Evolutionary conservation across 2,797 vertebrate species (phyloP), one percentile per base, ranked within the genome.

Genomic region (Xenops minutus): DNA sequence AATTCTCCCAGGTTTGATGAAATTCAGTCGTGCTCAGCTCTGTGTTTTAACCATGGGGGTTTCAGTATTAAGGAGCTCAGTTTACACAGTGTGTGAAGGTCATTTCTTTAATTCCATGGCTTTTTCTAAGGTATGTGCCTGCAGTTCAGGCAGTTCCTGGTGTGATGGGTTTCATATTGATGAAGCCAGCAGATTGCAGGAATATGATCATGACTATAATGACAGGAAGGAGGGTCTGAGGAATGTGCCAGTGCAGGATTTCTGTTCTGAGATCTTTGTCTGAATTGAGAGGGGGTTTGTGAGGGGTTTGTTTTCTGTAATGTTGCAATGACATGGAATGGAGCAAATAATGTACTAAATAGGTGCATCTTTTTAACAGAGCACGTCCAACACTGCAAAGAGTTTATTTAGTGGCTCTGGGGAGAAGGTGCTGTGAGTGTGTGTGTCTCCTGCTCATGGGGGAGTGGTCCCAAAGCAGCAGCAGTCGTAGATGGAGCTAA

Each of bases 141-240:
- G 87, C 85, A 39, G 62, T 66, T 93, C 87, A 44, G 72, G 16
- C 0, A 0, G 6, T 63, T 66, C 37, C 62, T 36, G 7, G 76
- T 6, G 0, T 59, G 83, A 82, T 85, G 85, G 63, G 34, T 76
- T 90, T 95, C 83, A 67, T 79, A 79, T 46, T 93, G 89, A 93
- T 92, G 94, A 93, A 62, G 91, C 29, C 79, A 91, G 76, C 82
- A 88, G 88, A 78, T 76, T 95, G 72, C 79, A 81, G 81, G 68
- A 89, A 85, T 91, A 52, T 88, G 92, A 91, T 80, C 26, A 0
- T 58, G 89, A 72, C 68, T 76, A 1, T 74, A 91, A 79, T 49
- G 92, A 56, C 66, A 86, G 73, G 78, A 75, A 72, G 89, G 76
- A 93, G 73, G 49, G 46, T 92, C 78, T 88, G 78, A 84, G 76